phyloP scores from a whole-genome alignment of 2,888 invertebrate genomes.

The Neoitamus cyanurus region DNA sequence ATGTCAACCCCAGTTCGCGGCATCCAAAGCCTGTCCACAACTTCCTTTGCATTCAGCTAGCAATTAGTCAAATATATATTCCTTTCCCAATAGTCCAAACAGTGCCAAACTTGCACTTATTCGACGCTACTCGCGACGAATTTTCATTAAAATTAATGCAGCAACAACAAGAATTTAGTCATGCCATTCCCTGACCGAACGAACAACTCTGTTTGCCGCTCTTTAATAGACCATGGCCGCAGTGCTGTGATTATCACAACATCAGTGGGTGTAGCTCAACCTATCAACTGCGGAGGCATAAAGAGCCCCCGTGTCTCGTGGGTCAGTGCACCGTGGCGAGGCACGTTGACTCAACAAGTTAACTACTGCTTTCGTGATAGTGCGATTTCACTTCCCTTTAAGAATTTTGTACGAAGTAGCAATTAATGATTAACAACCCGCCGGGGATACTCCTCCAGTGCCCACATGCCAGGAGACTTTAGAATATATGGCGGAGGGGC shows the following conservation, averaged over 20 bases:
- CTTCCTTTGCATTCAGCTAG: no score
- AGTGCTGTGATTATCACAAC: not conserved
- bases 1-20: no score
- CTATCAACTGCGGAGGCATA: slow-evolving; percentile 1
- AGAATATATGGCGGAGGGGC: not conserved
- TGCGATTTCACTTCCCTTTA: slow-evolving; percentile 8
- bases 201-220: not conserved
- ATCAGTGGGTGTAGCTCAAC: not conserved
- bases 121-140: not conserved
- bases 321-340: slow-evolving; percentile 17
- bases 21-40: no score
- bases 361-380: slow-evolving; percentile 26
- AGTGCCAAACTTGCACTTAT: not conserved
- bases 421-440: slow-evolving; percentile 37
- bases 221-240: not conserved
- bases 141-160: not conserved
- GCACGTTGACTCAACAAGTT: slow-evolving; percentile 37
- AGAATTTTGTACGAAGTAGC: slow-evolving; percentile 19
- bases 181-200: not conserved
- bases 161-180: not conserved
- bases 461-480: not conserved
- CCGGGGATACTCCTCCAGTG: not conserved
- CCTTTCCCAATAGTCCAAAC: no score
- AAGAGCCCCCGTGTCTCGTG: not conserved
- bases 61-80: no score